phyloP scores from a whole-genome alignment of 2,888 invertebrate genomes.

The Loripinus fragilis region DNA sequence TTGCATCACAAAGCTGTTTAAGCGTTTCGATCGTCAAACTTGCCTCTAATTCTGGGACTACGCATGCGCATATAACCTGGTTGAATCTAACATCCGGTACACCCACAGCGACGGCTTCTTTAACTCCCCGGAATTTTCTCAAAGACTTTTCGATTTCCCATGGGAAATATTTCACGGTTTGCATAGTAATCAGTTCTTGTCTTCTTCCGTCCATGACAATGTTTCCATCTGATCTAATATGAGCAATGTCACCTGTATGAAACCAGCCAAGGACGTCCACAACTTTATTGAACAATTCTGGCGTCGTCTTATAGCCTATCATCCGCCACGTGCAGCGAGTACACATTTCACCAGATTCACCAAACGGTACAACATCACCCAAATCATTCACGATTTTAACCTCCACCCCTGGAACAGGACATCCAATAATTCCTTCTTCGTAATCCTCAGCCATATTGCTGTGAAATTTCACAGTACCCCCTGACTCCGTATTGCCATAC shows the following conservation, averaged over 20 bases:
- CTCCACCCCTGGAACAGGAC: conserved; percentile 40
- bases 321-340: conserved; percentile 42
- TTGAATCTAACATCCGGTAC: conserved; percentile 50
- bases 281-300: conserved; percentile 12
- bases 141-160: conserved; percentile 44
- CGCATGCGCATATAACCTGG: conserved; percentile 53
- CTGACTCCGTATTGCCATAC: conserved; percentile 51
- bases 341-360: conserved; percentile 42
- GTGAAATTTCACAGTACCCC: conserved; percentile 6
- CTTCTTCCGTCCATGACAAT: conserved; percentile 44
- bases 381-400: conserved; percentile 41
- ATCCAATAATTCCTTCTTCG: conserved; percentile 50
- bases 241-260: conserved; percentile 47
- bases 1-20: conserved; percentile 22
- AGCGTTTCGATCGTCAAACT: conserved; percentile 4
- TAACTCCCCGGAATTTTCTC: conserved; percentile 33
- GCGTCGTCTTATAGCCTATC: conserved; percentile 28
- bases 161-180: conserved; percentile 42
- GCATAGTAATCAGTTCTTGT: conserved; percentile 43
- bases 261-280: conserved; percentile 47
- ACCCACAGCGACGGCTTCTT: conserved; percentile 43
- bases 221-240: conserved; percentile 41
- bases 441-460: conserved; percentile 23
- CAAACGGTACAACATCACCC: conserved; percentile 32
- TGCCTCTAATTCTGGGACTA: conserved; percentile 30